Percentiles rank a stretch among this genome's conserved stretches.
These are phyloP conservation scores for Mimas tiliae DNA, from an alignment of 2,888 invertebrate genomes.

Conservation along the genomic window DNA sequence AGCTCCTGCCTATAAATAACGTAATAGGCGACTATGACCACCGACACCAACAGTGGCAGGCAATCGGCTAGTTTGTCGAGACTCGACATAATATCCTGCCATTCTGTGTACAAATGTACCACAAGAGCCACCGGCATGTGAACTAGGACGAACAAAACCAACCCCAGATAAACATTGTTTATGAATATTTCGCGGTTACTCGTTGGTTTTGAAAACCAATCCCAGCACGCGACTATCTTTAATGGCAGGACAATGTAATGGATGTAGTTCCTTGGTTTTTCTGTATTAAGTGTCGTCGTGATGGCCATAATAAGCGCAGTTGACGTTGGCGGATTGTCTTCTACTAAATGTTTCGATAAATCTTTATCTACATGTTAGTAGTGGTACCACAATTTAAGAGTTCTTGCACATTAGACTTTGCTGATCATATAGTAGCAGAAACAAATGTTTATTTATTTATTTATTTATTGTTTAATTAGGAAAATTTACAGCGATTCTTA, in stretches of 20 bases:
- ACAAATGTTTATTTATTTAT: too few species aligned
- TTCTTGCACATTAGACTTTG: too few species aligned
- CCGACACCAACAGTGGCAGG: conserved; percentile 60
- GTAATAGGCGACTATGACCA: conserved; percentile 65
- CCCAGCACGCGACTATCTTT: conserved; percentile 70
- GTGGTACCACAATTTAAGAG: too few species aligned
- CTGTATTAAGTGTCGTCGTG: conserved; percentile 37
- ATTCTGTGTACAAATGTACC: conserved; percentile 62
- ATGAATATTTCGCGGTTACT: conserved; percentile 47
- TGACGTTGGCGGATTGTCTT: neutral
- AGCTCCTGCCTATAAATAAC: conserved; percentile 57
- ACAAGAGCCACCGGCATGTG: conserved; percentile 51
- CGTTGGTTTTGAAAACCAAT: conserved; percentile 57
- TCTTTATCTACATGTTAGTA: too few species aligned
- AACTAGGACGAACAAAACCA: conserved; percentile 59
- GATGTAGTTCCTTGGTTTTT: conserved; percentile 51
- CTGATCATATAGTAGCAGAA: too few species aligned
- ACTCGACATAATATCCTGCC: conserved; percentile 66
- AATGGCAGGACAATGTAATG: conserved; percentile 61
- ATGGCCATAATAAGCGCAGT: neutral
- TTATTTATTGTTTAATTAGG: too few species aligned
- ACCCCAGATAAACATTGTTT: conserved; percentile 59
- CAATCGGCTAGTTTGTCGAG: conserved; percentile 67
- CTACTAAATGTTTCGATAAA: neutral
- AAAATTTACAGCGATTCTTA: too few species aligned